Evolutionary conservation across 2,113 vertebrate genomes (phyloP).

Genomic region (Urocynchramus pylzowi): DNA sequence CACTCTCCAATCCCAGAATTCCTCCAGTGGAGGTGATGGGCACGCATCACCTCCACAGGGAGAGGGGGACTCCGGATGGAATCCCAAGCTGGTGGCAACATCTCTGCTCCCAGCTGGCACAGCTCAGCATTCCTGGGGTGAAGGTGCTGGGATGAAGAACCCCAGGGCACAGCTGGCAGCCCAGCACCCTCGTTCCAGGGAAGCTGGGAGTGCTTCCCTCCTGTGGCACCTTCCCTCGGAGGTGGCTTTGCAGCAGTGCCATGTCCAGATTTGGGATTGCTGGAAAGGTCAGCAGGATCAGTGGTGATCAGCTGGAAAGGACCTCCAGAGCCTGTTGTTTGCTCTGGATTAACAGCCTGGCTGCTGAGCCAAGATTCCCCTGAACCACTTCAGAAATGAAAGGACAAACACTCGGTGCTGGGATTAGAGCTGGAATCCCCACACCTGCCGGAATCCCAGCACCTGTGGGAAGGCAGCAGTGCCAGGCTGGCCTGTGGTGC

Average conservation of each 20-base stretch:
- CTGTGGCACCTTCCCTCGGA: neutral
- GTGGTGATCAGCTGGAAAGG: slow-evolving; percentile 40
- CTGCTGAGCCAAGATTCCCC: neutral
- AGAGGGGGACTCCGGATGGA: rapidly evolving
- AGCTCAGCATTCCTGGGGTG: neutral
- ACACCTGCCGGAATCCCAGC: neutral
- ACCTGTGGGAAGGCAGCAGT: neutral
- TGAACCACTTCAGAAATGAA: neutral
- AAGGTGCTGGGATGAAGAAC: neutral
- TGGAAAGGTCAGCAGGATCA: slow-evolving; percentile 45
- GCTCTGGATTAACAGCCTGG: neutral
- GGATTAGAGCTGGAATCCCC: neutral
- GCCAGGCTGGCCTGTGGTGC: neutral
- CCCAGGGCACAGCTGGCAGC: rapidly evolving
- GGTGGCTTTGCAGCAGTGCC: neutral
- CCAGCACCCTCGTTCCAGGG: neutral
- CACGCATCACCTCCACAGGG: neutral
- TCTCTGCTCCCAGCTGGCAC: neutral
- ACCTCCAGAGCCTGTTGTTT: slow-evolving; percentile 27
- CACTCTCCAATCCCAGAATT: neutral
- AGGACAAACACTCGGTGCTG: neutral
- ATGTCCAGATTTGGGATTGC: slow-evolving; percentile 7
- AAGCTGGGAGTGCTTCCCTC: neutral
- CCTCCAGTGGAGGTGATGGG: too few relatives aligned
- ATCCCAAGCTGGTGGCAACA: neutral